Evolutionary conservation across 2,888 invertebrate genomes (phyloP), one percentile per base, ranked within the genome.

Genomic region (Lissonota sp.): DNA sequence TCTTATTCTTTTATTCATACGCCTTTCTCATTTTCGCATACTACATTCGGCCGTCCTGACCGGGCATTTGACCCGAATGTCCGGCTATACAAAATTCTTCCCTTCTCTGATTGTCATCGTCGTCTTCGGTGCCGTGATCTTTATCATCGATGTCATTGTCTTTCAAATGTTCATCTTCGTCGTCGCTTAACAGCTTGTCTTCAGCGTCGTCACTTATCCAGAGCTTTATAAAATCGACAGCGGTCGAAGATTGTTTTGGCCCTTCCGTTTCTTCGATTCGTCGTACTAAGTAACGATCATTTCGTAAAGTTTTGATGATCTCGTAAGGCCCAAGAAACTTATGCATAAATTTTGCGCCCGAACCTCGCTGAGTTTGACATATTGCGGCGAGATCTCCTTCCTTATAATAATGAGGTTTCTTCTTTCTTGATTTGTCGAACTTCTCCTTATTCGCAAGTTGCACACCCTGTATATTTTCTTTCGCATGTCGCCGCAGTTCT

Each of bases 221-320:
- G 6, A 12, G 46, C 37, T 76, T 80, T 57, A 79, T 67, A 49
- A 53, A 58, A 40, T 76, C 72, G 3, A 57, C 80, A 10, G 72
- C 63, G 3, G 80, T 64, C 8, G 49, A 57, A 7, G 76, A 72
- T n/a, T 37, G 10, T 2, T 58, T 66, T 10, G 76, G 72, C 6
- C 75, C 70, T 37, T 74, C 79, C 51, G 70, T 70, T 6, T 74
- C 64, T 8, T 64, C 74, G 4, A 75, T 12, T 57, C 75, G 74
- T 39, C 62, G 62, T 2, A 80, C 71, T 14, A 63, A 0, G 16
- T 75, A 80, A 7, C 80, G 71, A 62, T 71, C 58, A 8, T 80
- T 80, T 1, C 75, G 37, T 12, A 70, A 6, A 12, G 37, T 44
- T 46, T 39, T 39, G n/a, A 12, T 49, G n/a, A 70, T 14, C n/a